phyloP scores from a whole-genome alignment of 2,888 invertebrate species.

The Trilocha varians region DNA sequence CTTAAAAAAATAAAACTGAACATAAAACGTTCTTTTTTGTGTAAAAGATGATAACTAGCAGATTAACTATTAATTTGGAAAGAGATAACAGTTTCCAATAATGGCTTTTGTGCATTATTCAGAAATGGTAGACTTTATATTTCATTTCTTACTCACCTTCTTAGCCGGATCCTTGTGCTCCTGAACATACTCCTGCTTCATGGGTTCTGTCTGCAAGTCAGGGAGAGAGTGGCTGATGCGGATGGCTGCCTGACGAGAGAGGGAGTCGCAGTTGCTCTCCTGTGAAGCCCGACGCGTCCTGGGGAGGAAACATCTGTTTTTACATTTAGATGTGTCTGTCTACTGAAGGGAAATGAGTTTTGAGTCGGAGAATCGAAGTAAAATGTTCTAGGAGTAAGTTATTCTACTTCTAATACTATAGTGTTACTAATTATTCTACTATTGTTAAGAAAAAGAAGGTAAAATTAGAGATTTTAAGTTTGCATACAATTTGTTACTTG shows the following conservation, averaged over 20 bases:
- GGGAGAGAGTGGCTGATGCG: slow-evolving; percentile 84
- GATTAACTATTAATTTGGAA: too few species aligned
- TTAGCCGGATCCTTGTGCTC: slow-evolving; percentile 80
- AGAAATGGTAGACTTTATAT: not conserved
- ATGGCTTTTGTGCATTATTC: not conserved
- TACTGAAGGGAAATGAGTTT: not conserved
- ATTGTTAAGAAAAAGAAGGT: too few species aligned
- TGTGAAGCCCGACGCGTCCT: slow-evolving; percentile 63
- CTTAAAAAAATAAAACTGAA: too few species aligned
- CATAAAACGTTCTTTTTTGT: too few species aligned
- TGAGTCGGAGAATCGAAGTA: too few species aligned
- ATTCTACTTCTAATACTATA: too few species aligned
- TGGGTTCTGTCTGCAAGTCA: slow-evolving; percentile 79
- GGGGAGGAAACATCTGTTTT: slow-evolving; percentile 6
- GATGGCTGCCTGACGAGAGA: slow-evolving; percentile 78
- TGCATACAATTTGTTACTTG: too few species aligned
- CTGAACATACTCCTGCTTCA: slow-evolving; percentile 80
- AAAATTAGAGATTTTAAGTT: too few species aligned
- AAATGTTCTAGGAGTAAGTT: too few species aligned
- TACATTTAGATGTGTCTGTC: not conserved
- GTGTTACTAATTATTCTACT: too few species aligned
- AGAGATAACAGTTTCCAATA: too few species aligned
- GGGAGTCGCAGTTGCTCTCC: slow-evolving; percentile 69
- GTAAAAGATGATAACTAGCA: too few species aligned
- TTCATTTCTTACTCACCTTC: slow-evolving; percentile 64